Evolutionary conservation across 2,113 vertebrate species (phyloP), one percentile per base, ranked within the genome.

Genomic region (Kryptolebias marmoratus): DNA sequence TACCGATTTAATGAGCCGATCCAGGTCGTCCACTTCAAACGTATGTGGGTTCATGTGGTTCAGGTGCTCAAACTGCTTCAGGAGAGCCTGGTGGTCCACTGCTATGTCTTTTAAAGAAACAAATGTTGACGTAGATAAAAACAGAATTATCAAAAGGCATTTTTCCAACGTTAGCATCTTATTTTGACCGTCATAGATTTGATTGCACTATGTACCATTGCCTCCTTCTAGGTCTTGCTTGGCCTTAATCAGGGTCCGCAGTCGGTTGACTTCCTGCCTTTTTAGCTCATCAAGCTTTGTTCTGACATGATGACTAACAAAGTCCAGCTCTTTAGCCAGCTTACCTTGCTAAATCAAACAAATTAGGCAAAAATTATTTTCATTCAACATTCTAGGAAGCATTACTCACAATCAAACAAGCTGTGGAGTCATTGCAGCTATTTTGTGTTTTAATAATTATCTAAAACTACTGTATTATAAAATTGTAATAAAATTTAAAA

Each of bases 41-140:
- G 94, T 97, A 78, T 99, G 95, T 49, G 98, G 98, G 92, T 99
- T 99, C 92, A 95, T 90, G 85, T 99, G 98, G 87, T 99, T 98
- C 78, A 99, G 88, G 76, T 99, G 96, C 75, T 98, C 96, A 87
- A 99, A 99, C 88, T 99, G 97, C 87, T 97, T 98, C 48, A 99
- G 91, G 68, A 99, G 93, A 81, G 93, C 93, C 68, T 98, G 96
- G 87, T 98, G 96, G 80, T 99, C 96, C 83, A 99, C 90, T 11
- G 89, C 89, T 16, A 92, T 90, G 42, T 90, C 93, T 95, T 31
- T 60, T 44, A 18, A 59, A 49, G 30, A 50, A 53, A 2, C 12
- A 68, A 70, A 28, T 8, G 15, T 47, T 64, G 5, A 52, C 30
- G 69, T 16, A 18, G 44, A 48, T n/a, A 27, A 61, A 73, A 62